These are phyloP conservation scores for Sarcophaga rosellei DNA, from an alignment of 2,888 invertebrate genomes.

Conservation along the genomic window DNA sequence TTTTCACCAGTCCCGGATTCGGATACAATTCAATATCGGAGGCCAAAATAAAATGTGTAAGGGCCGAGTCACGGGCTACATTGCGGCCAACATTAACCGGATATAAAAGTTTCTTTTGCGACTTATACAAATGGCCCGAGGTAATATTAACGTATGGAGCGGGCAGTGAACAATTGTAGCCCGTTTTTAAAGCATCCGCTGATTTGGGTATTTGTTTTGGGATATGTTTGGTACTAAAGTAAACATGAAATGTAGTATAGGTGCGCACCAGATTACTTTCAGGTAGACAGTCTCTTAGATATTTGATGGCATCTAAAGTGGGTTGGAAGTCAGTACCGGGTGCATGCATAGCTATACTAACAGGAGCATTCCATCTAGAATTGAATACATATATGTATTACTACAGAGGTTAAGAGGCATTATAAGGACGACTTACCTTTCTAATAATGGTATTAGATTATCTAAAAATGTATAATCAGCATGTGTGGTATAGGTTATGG, in stretches of 20 bases:
- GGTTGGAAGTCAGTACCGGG: constrained; percentile 91
- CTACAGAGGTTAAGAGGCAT: no score
- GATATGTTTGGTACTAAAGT: constrained; percentile 93
- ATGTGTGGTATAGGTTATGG: constrained; percentile 95
- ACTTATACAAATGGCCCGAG: constrained; percentile 87
- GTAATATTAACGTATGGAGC: constrained; percentile 87
- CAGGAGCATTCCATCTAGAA: constrained; percentile 91
- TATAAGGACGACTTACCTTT: constrained; percentile 82
- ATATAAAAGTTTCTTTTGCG: constrained; percentile 90
- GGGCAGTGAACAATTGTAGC: constrained; percentile 87
- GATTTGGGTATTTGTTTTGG: constrained; percentile 88
- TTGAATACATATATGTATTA: no score
- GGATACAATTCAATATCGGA: constrained; percentile 96
- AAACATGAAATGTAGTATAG: constrained; percentile 93
- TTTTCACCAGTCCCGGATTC: constrained; percentile 89
- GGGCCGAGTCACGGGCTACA: constrained; percentile 91
- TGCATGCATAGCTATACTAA: constrained; percentile 93
- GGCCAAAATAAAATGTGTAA: constrained; percentile 91
- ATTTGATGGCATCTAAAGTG: constrained; percentile 90
- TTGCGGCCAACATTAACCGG: constrained; percentile 95
- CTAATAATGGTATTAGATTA: constrained; percentile 91
- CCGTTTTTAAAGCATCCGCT: constrained; percentile 84
- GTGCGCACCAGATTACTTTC: constrained; percentile 87
- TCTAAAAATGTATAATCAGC: constrained; percentile 95
- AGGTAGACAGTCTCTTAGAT: constrained; percentile 89